phyloP scores from a whole-genome alignment of 2,113 vertebrate species.

The Catharus fuscescens region DNA sequence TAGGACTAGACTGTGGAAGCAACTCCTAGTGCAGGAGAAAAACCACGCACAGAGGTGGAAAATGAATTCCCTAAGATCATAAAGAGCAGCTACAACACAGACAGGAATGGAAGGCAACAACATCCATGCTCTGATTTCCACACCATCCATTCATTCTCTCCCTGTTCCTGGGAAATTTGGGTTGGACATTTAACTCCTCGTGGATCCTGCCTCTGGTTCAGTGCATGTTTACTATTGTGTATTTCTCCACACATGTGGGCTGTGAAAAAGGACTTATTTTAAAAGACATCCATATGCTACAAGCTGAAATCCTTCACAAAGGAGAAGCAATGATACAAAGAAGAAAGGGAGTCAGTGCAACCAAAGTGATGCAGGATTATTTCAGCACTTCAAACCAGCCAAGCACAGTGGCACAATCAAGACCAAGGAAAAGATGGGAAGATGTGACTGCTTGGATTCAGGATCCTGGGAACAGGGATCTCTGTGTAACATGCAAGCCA shows the following conservation, averaged over 20 bases:
- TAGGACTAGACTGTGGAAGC: neutral
- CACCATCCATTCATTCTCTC: neutral
- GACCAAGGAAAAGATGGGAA: neutral
- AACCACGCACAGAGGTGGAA: neutral
- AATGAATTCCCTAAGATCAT: neutral
- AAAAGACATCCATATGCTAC: neutral
- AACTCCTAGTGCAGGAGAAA: neutral
- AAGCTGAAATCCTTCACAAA: neutral
- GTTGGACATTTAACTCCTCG: neutral
- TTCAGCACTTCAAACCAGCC: neutral
- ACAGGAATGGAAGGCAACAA: neutral
- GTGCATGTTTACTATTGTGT: accelerated
- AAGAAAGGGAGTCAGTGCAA: neutral
- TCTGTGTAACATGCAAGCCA: neutral
- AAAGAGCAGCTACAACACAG: neutral
- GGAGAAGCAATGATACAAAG: neutral
- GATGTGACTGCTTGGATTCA: neutral
- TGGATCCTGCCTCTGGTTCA: neutral
- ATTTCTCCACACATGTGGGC: neutral
- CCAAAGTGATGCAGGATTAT: neutral
- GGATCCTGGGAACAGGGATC: neutral
- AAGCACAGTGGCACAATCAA: neutral
- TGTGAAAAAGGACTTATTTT: neutral
- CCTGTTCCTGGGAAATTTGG: neutral
- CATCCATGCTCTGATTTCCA: neutral